These are phyloP conservation scores for Alentia gelatinosa DNA, from an alignment of 2,888 invertebrate species.

Conservation along the genomic window DNA sequence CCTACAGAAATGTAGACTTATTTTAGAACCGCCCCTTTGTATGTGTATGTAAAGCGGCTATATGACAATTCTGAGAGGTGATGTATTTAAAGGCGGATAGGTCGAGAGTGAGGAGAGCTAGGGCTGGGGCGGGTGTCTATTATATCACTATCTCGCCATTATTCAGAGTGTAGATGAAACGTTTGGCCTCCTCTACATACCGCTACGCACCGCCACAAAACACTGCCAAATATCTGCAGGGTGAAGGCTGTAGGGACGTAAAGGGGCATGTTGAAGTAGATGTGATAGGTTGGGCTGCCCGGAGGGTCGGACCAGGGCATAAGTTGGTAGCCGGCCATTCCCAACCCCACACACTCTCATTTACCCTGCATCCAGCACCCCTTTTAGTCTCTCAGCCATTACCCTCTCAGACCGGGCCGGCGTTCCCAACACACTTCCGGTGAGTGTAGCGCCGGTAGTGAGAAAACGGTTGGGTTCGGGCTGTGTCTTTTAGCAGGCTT, in stretches of 20 bases:
- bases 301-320: background rate
- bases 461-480: background rate
- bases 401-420: background rate
- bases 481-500: background rate
- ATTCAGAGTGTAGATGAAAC: background rate
- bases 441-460: background rate
- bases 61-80: no score
- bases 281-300: background rate
- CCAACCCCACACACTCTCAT: background rate
- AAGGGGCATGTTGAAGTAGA: no score
- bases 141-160: background rate
- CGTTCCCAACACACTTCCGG: background rate
- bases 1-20: no score
- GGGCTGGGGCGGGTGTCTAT: background rate
- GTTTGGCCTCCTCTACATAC: background rate
- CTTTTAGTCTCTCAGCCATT: background rate
- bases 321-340: background rate
- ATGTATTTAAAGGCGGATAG: no score
- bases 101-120: no score
- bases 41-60: no score
- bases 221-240: background rate
- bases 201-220: background rate
- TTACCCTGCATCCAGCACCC: background rate
- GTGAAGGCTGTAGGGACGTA: background rate
- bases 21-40: no score